A percentile compares a stretch with the other conserved stretches of the same genome.
phyloP scores from a whole-genome alignment of 2,113 vertebrate species.

The Gymnarchus niloticus region DNA sequence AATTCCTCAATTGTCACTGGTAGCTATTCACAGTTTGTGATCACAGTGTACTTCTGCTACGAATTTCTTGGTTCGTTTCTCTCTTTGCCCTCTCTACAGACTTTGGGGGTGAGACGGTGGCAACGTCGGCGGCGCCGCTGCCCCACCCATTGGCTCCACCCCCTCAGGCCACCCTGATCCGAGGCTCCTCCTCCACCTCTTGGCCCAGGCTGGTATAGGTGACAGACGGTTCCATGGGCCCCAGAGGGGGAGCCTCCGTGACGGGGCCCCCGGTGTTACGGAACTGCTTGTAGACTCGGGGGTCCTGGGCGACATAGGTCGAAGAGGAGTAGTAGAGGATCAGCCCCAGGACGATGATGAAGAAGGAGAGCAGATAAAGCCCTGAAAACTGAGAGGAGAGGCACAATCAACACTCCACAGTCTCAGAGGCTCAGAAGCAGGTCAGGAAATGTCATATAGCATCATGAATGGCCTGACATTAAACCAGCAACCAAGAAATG shows the following conservation, averaged over 20 bases:
- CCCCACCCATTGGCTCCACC: conserved; percentile 29
- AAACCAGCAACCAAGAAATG: too few relatives aligned
- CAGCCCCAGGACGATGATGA: conserved; percentile 84
- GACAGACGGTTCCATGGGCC: conserved; percentile 80
- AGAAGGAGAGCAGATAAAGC: conserved; percentile 86
- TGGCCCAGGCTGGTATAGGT: conserved; percentile 86
- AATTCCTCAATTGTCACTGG: conserved; percentile 38
- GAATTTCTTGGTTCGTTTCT: conserved; percentile 56
- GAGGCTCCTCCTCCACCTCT: conserved; percentile 80
- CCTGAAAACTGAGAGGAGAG: conserved; percentile 79
- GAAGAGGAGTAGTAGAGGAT: conserved; percentile 83
- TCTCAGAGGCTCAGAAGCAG: neutral
- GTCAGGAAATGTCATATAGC: neutral
- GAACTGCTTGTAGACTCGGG: conserved; percentile 92
- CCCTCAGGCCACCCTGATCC: conserved; percentile 70
- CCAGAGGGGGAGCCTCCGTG: conserved; percentile 60
- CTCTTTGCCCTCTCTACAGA: conserved; percentile 70
- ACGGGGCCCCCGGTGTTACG: conserved; percentile 77
- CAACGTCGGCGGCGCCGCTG: conserved; percentile 34
- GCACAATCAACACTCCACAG: neutral
- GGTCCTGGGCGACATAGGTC: conserved; percentile 87
- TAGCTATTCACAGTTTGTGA: conserved; percentile 46
- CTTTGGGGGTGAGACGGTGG: conserved; percentile 53
- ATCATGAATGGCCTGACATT: neutral
- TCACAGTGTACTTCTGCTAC: conserved; percentile 57